Percentiles rank a stretch among this genome's conserved stretches.
These are phyloP conservation scores for Prunella fulvescens DNA, from an alignment of 2,113 vertebrate species.

Conservation along the genomic window DNA sequence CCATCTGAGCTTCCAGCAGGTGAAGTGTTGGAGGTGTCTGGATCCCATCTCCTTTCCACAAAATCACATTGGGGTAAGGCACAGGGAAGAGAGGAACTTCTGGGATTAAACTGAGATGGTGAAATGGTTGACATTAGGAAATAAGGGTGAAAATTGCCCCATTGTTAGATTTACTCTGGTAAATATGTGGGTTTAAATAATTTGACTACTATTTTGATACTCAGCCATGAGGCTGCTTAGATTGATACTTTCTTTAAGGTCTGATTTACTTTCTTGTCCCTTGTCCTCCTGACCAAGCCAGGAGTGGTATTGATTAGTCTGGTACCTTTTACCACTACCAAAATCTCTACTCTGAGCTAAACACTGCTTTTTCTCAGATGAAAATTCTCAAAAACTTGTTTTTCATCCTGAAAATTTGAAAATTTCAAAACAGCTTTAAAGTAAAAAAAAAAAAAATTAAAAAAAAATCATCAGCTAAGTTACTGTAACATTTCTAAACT, in stretches of 20 bases:
- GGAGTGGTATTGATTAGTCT: background rate
- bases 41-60: background rate
- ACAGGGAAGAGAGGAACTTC: background rate
- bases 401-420: background rate
- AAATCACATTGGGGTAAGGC: accelerated
- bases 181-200: accelerated
- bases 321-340: background rate
- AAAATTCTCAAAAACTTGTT: background rate
- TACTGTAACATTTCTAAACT: background rate
- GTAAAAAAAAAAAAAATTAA: background rate
- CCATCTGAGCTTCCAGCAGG: background rate
- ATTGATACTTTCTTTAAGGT: background rate
- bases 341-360: background rate
- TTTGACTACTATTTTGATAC: background rate
- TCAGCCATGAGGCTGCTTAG: background rate
- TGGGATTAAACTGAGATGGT: background rate
- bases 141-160: background rate
- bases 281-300: background rate
- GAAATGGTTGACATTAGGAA: background rate
- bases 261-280: background rate
- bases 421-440: background rate
- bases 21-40: background rate
- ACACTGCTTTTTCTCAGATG: background rate
- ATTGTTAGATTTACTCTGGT: background rate
- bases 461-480: background rate